These are phyloP conservation scores for Cheilosia grossa DNA, from an alignment of 2,888 invertebrate genomes.

Conservation along the genomic window DNA sequence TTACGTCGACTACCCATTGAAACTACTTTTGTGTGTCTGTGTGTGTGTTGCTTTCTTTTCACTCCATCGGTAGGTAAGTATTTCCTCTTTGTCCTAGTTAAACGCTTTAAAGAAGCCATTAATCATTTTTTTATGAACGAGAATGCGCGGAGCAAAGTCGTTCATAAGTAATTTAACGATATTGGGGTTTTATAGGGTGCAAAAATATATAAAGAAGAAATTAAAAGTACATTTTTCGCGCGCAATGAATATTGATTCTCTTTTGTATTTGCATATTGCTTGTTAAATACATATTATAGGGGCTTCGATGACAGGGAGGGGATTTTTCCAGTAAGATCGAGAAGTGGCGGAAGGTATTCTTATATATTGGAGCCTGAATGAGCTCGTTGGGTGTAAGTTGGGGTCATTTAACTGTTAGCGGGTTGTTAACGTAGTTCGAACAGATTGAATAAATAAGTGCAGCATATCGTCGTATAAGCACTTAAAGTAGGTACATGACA, in stretches of 20 bases:
- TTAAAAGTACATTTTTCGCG: slow-evolving; percentile 54
- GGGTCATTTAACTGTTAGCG: background rate
- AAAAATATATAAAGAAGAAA: slow-evolving; percentile 62
- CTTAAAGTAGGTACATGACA: no score
- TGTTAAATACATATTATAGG: slow-evolving; percentile 16
- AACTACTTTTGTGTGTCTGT: background rate
- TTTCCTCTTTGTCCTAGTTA: slow-evolving; percentile 38
- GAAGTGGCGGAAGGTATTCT: background rate
- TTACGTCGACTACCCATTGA: background rate
- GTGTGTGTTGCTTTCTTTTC: slow-evolving; percentile 7
- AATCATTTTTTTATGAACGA: slow-evolving; percentile 66
- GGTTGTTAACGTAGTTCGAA: no score
- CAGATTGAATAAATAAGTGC: no score
- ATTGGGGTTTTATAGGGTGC: slow-evolving; percentile 63
- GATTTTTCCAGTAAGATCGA: background rate
- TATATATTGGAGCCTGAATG: background rate
- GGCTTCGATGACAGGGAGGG: slow-evolving; percentile 22
- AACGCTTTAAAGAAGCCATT: slow-evolving; percentile 66
- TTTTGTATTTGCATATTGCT: slow-evolving; percentile 54
- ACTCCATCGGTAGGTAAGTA: slow-evolving; percentile 2
- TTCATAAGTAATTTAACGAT: slow-evolving; percentile 71
- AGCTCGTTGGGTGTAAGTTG: background rate
- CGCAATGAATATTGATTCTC: slow-evolving; percentile 60
- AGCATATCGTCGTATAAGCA: no score
- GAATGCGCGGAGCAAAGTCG: slow-evolving; percentile 27